Evolutionary conservation across 2,888 invertebrate genomes (phyloP), one percentile per base, ranked within the genome.

Genomic region (Galeopsomyia nigrocyanea): DNA sequence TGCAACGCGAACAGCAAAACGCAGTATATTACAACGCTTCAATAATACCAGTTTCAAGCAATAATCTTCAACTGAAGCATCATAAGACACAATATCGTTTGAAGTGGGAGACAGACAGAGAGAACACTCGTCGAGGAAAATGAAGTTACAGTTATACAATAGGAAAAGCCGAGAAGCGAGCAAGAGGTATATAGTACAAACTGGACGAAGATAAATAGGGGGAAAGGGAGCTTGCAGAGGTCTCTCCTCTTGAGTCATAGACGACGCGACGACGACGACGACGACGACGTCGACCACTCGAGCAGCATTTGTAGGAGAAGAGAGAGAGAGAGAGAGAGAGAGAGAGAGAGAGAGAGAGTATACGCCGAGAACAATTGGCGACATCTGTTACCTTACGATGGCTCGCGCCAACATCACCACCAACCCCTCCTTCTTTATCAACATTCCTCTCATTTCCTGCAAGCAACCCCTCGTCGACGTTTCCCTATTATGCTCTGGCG

Each of bases 361-460:
- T 50, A 68, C 51, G 61, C 74, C 68, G 31, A 71, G 71, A 75
- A 77, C 74, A 74, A 77, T 77, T 73, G 75, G 71, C 74, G 75
- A 75, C 77, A 77, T 77, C 77, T 74, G 77, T 77, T 75, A 75
- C 71, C 71, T 67, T 5, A 68, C 68, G 61, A 74, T 64, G 49
- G 49, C 21, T 63, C 21, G 55, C 21, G 16, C 49, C 19, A 2
- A 21, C 55, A 21, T 19, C 53, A 2, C 53, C n/a, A 22, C 55
- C 21, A 3, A n/a, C 3, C 13, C 19, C 16, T 26, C 66, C 55
- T 60, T 39, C 51, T 26, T 21, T 60, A 31, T 50, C 58, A 7
- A 39, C 50, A 56, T 66, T 58, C 63, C 62, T 62, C 55, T 58
- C 31, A 55, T 56, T 56, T 55, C 46, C 68, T 65, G 14, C 22